Evolutionary conservation across 2,888 invertebrate genomes (phyloP).

Genomic region (Synergus umbraculus): DNA sequence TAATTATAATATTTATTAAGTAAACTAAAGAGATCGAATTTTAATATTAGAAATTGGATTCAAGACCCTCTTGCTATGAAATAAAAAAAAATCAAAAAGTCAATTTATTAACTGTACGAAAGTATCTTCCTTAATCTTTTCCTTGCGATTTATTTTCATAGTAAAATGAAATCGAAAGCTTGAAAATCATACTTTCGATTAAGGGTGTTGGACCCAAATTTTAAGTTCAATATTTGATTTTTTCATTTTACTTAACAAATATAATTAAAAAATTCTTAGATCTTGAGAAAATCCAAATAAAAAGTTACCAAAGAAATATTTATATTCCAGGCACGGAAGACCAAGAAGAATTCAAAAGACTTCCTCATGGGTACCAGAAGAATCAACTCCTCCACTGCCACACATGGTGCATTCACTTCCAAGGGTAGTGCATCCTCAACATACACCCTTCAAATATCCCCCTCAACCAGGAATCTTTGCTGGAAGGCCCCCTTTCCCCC

Average conservation of each 20-base stretch:
- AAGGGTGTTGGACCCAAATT: background rate
- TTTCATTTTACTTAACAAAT: too few species aligned
- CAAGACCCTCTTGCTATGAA: too few species aligned
- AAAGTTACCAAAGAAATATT: slow-evolving; percentile 40
- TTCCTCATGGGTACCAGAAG: slow-evolving; percentile 53
- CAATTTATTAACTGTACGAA: background rate
- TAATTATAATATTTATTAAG: too few species aligned
- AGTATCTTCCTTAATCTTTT: background rate
- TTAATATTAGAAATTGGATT: too few species aligned
- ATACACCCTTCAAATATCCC: slow-evolving; percentile 50
- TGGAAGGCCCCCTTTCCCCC: slow-evolving; percentile 58
- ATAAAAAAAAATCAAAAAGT: background rate
- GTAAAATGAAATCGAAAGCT: background rate
- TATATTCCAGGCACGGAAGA: slow-evolving; percentile 45
- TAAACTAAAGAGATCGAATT: too few species aligned
- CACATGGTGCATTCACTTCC: slow-evolving; percentile 53
- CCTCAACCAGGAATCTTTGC: slow-evolving; percentile 56
- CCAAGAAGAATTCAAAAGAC: slow-evolving; percentile 51
- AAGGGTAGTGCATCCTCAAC: slow-evolving; percentile 48
- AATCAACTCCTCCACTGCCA: slow-evolving; percentile 45
- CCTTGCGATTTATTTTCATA: background rate
- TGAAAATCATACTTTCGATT: background rate
- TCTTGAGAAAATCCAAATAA: slow-evolving; percentile 36
- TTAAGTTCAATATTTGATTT: too few species aligned
- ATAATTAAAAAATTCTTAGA: slow-evolving; percentile 18